These are phyloP conservation scores for Rhinophrynus dorsalis DNA, from an alignment of 2,797 vertebrate species.

Conservation along the genomic window DNA sequence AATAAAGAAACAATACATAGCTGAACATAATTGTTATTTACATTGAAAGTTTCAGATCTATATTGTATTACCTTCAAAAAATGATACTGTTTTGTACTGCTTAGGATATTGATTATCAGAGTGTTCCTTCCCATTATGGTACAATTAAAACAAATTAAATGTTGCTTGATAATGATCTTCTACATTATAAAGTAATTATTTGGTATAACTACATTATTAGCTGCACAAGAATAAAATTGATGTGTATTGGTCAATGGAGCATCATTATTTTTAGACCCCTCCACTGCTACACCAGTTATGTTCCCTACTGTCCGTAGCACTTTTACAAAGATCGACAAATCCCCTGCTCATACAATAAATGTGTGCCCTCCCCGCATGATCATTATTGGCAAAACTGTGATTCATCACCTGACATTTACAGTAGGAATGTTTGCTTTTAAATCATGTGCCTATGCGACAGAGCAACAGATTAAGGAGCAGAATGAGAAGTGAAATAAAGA, in stretches of 20 bases:
- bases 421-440: background rate
- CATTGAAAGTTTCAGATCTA: background rate
- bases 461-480: background rate
- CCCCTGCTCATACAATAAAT: background rate
- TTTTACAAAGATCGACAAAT: background rate
- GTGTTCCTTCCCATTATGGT: too few species aligned
- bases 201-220: too few species aligned
- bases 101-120: too few species aligned
- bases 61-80: too few species aligned
- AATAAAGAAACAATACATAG: background rate
- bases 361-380: background rate
- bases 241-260: too few species aligned
- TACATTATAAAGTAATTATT: too few species aligned
- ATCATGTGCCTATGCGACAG: background rate
- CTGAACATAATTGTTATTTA: background rate
- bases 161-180: too few species aligned
- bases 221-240: too few species aligned
- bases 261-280: too few species aligned
- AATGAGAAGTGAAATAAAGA: too few species aligned
- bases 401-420: background rate
- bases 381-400: background rate
- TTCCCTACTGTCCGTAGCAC: background rate
- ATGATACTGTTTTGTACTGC: too few species aligned
- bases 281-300: background rate
- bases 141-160: too few species aligned